A percentile compares a stretch with the other conserved stretches of the same genome.
Conservation (phyloP, 2,113 vertebrate genomes). For the Addax nasomaculatus region DNA sequence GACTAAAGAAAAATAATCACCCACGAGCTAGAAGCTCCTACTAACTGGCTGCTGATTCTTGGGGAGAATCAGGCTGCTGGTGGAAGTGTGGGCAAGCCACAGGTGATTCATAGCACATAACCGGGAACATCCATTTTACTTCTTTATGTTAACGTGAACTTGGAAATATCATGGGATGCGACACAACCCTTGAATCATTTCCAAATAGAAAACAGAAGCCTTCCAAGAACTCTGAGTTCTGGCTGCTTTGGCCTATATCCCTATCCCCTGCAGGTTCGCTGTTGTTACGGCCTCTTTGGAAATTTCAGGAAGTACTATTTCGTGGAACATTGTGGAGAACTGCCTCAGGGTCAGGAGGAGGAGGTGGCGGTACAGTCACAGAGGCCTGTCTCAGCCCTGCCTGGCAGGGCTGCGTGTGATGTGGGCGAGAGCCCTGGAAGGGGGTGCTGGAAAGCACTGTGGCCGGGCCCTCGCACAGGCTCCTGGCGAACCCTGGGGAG, state of each 20-base stretch:
- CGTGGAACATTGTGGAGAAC: background rate
- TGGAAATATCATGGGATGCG: background rate
- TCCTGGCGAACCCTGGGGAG: background rate
- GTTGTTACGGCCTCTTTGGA: background rate
- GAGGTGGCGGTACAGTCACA: background rate
- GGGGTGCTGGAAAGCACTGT: background rate
- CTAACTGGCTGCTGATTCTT: too few species aligned
- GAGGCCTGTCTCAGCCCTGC: background rate
- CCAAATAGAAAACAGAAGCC: background rate
- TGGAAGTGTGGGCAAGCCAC: background rate
- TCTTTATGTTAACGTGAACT: background rate
- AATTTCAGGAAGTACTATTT: background rate
- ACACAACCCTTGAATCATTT: background rate
- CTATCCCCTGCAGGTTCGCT: background rate
- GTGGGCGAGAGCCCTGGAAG: background rate
- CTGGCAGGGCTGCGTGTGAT: background rate
- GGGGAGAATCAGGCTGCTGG: too few species aligned
- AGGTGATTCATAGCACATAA: accelerated
- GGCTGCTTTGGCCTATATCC: background rate
- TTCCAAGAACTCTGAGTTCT: background rate
- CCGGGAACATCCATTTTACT: background rate
- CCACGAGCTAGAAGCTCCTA: background rate
- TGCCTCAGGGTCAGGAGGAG: background rate
- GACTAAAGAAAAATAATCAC: background rate
- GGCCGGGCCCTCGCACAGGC: accelerated